Conservation (phyloP, 2,888 invertebrate genomes). For the Hypomecis punctinalis region DNA sequence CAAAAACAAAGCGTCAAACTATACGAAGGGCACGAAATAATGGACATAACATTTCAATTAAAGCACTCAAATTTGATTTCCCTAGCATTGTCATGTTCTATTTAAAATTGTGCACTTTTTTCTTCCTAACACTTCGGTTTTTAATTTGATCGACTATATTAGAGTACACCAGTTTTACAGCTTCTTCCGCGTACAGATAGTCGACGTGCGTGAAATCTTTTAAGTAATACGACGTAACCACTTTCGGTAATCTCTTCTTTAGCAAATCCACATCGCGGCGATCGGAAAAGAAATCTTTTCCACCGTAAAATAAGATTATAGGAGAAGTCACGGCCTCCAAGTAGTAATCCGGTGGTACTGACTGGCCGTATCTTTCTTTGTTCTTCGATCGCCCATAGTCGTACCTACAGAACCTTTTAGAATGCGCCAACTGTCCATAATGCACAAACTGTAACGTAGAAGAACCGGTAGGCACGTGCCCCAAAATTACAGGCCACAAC, state of each 20-base stretch:
- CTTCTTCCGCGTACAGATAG: constrained; percentile 86
- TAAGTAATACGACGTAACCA: constrained; percentile 76
- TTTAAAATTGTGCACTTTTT: too few species aligned
- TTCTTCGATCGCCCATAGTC: constrained; percentile 62
- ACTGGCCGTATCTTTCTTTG: constrained; percentile 71
- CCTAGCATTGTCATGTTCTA: too few species aligned
- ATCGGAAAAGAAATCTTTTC: constrained; percentile 77
- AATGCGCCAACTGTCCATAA: constrained; percentile 68
- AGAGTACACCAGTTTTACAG: constrained; percentile 79
- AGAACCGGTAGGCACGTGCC: constrained; percentile 86
- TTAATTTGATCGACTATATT: constrained; percentile 31
- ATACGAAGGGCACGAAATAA: too few species aligned
- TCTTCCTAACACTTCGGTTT: not conserved
- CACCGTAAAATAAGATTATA: constrained; percentile 64
- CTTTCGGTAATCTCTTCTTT: constrained; percentile 75
- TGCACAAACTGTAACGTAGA: constrained; percentile 81
- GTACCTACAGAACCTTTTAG: constrained; percentile 65
- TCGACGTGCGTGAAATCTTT: constrained; percentile 87
- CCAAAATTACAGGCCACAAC: constrained; percentile 84
- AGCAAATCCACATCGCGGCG: constrained; percentile 76
- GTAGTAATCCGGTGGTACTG: constrained; percentile 65
- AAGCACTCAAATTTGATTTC: too few species aligned
- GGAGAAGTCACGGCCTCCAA: constrained; percentile 59
- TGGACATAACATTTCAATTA: too few species aligned
- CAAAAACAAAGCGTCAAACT: too few species aligned